Evolutionary conservation across 2,113 vertebrate species (phyloP), one percentile per base, ranked within the genome.

Genomic region (Erythrocercus mccallii): DNA sequence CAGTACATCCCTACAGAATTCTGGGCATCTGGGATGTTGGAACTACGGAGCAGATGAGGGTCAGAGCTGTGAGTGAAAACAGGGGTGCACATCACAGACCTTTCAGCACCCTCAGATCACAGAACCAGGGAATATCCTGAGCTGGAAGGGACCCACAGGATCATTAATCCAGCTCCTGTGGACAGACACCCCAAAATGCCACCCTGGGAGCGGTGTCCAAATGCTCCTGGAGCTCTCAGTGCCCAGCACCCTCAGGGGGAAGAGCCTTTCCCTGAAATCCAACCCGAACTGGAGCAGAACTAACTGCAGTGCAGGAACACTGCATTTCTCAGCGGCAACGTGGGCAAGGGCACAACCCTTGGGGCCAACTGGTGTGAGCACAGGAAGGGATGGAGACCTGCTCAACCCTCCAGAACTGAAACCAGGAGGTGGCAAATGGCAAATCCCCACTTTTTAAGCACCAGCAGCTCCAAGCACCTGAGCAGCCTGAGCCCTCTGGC

Each of bases 371-470:
- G 50, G 6, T 9, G 10, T 0, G 0, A 54, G 10, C 3, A 1
- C 0, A 9, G 1, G 7, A 45, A 23, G 44, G 0, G 1, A 76
- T n/a, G 58, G 44, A 53, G 64, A 27, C 25, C 35, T 66, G 50
- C 27, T 54, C 7, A 18, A 10, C 31, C 56, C 65, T 64, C 42
- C 73, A 40, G 66, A 35, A 28, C 1, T 11, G 25, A 15, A 81
- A n/a, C 0, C 23, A 57, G 69, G 24, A n/a, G 3, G 33, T 0
- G 14, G 68, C 2, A 28, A 65, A 48, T 0, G 12, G 65, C 69
- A 66, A 86, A 78, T 48, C 8, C 24, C 31, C 31, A 25, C 10
- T 54, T 70, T 70, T 58, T 14, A 9, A 48, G 33, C 28, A 40
- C 24, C 33, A 37, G 50, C 61, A 68, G 69, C 65, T 66, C 47